A percentile compares a stretch with the other conserved stretches of the same genome.
Conservation (phyloP, 1,140 invertebrate species). For the Drosophila pseudoananassae region DNA sequence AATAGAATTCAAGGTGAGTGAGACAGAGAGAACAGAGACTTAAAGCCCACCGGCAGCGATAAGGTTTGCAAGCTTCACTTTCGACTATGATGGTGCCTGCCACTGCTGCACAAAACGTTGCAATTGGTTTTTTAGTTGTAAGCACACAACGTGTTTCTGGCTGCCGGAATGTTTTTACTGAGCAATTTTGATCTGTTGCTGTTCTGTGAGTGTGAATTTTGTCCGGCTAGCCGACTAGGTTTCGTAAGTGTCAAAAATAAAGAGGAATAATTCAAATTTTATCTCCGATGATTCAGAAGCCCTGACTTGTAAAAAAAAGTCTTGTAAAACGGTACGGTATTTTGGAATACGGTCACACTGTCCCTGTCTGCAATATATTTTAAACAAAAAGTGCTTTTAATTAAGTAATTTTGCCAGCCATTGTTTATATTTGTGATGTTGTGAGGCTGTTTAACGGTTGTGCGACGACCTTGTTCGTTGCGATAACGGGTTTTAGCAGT, state of each 20-base stretch:
- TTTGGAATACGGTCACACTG: conserved; percentile 45
- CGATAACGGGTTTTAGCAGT: conserved; percentile 3
- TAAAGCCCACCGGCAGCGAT: conserved; percentile 42
- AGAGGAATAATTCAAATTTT: background rate
- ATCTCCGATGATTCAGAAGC: background rate
- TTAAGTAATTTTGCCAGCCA: conserved; percentile 30
- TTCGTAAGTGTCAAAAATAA: background rate
- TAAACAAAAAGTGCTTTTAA: conserved; percentile 66
- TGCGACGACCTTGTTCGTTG: background rate
- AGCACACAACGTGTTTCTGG: conserved; percentile 64
- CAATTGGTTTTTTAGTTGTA: conserved; percentile 38
- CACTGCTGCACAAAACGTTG: conserved; percentile 25
- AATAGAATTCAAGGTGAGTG: background rate
- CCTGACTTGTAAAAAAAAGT: too few relatives aligned
- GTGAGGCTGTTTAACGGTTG: conserved; percentile 15
- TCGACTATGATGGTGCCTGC: conserved; percentile 12
- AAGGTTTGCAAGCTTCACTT: conserved; percentile 13
- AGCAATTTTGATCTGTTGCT: conserved; percentile 57
- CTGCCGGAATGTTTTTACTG: conserved; percentile 72
- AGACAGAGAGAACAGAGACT: background rate
- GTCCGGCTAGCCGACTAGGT: conserved; percentile 48
- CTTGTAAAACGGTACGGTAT: background rate
- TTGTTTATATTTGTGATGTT: conserved; percentile 25
- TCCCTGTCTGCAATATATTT: conserved; percentile 60
- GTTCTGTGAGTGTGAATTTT: conserved; percentile 34